A percentile compares a stretch with the other conserved stretches of the same genome.
Evolutionary conservation across 2,113 vertebrate genomes (phyloP).

Genomic region (Sinosuthora webbiana): DNA sequence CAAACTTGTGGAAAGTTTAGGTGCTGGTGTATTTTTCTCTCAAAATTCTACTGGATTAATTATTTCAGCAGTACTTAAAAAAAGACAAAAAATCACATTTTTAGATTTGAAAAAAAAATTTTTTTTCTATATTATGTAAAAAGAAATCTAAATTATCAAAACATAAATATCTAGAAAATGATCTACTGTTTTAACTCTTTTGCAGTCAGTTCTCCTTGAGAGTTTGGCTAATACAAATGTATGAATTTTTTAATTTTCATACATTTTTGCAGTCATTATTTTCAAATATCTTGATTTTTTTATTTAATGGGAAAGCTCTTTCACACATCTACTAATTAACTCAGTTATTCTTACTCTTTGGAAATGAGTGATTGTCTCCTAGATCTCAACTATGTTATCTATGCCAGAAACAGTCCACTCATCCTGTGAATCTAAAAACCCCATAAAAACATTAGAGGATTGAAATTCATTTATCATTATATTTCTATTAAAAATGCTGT

Average conservation of each 20-base stretch:
- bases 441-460: not conserved
- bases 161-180: not conserved
- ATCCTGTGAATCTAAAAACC: not conserved
- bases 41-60: not conserved
- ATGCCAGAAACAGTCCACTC: not conserved
- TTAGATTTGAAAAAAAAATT: not conserved
- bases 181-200: not conserved
- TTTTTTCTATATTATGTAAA: not conserved
- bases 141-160: not conserved
- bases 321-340: conserved; percentile 32
- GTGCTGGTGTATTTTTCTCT: accelerated
- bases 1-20: not conserved
- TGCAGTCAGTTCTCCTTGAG: not conserved
- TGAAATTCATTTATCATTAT: not conserved
- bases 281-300: not conserved
- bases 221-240: not conserved
- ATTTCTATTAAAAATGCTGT: not conserved
- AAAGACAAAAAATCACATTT: not conserved
- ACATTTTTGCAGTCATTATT: not conserved
- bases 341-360: conserved; percentile 30
- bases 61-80: not conserved
- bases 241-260: not conserved
- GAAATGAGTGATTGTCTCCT: conserved; percentile 7
- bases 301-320: not conserved
- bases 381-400: not conserved